Conservation (phyloP, 2,888 invertebrate species). For the Lasioglossum pauxillum region DNA sequence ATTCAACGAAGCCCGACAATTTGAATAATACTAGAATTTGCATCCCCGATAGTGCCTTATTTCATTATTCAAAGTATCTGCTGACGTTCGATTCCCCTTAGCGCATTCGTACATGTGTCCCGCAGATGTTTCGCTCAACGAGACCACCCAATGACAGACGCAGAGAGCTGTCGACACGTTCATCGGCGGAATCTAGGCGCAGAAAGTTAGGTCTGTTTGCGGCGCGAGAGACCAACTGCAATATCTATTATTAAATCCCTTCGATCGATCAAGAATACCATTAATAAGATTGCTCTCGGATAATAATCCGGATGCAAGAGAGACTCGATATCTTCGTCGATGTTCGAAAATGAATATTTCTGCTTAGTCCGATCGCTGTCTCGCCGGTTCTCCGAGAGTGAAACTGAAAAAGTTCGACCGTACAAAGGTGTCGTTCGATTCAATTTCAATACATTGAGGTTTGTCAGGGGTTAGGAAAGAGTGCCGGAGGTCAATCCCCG, state of each 20-base stretch:
- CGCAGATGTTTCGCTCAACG: constrained; percentile 50
- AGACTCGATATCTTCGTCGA: background rate
- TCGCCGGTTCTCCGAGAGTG: background rate
- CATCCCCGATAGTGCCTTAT: constrained; percentile 47
- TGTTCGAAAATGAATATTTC: background rate
- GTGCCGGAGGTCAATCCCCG: background rate
- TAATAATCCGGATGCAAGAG: background rate
- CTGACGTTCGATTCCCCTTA: constrained; percentile 49
- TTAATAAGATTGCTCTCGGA: background rate
- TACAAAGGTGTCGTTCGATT: background rate
- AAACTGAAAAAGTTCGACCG: background rate
- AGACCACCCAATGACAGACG: constrained; percentile 46
- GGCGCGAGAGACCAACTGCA: background rate
- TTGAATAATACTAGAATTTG: constrained; percentile 45
- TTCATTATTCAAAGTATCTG: constrained; percentile 56
- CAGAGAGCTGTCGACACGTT: constrained; percentile 32
- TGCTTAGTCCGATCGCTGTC: background rate
- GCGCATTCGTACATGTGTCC: constrained; percentile 46
- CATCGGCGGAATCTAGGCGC: background rate
- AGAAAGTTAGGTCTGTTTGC: constrained; percentile 19
- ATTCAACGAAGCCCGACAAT: background rate
- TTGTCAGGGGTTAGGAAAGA: background rate
- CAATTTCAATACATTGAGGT: background rate
- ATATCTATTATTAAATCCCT: background rate
- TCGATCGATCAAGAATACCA: background rate